A percentile compares a stretch with the other conserved stretches of the same genome.
phyloP scores from a whole-genome alignment of 2,888 invertebrate genomes.

The Drosophila sordidapex region DNA sequence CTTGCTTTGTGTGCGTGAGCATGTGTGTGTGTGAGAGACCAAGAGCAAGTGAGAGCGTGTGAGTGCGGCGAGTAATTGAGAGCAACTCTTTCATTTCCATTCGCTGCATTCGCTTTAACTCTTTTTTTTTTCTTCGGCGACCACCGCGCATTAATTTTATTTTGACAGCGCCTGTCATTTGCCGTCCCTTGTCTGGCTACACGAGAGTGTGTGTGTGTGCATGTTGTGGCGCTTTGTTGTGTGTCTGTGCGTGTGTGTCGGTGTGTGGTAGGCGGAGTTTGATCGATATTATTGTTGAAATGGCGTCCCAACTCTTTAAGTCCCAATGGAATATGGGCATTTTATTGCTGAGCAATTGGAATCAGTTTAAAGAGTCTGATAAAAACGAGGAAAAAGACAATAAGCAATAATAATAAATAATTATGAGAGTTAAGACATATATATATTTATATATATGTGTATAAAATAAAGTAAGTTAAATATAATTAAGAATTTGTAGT shows the following conservation, averaged over 20 bases:
- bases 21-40: not conserved
- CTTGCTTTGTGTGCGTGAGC: slow-evolving; percentile 49
- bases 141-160: slow-evolving; percentile 69
- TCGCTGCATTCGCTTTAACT: slow-evolving; percentile 68
- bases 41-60: slow-evolving; percentile 1
- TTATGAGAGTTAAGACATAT: not conserved
- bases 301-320: slow-evolving; percentile 72
- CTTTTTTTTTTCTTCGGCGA: slow-evolving; percentile 67
- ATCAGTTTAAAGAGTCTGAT: not conserved
- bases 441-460: not conserved
- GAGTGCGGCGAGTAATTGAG: slow-evolving; percentile 61
- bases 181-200: slow-evolving; percentile 31
- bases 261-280: slow-evolving; percentile 79
- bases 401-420: not conserved
- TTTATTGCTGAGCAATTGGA: not conserved
- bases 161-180: slow-evolving; percentile 71
- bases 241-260: slow-evolving; percentile 16
- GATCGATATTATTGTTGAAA: slow-evolving; percentile 78
- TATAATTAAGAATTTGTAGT: not conserved
- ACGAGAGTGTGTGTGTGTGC: slow-evolving; percentile 5
- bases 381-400: not conserved
- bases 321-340: slow-evolving; percentile 9
- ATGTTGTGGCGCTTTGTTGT: slow-evolving; percentile 16
- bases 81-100: slow-evolving; percentile 61
- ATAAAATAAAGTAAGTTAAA: not conserved